phyloP scores from a whole-genome alignment of 2,888 invertebrate genomes.

The Drosophila atripex region DNA sequence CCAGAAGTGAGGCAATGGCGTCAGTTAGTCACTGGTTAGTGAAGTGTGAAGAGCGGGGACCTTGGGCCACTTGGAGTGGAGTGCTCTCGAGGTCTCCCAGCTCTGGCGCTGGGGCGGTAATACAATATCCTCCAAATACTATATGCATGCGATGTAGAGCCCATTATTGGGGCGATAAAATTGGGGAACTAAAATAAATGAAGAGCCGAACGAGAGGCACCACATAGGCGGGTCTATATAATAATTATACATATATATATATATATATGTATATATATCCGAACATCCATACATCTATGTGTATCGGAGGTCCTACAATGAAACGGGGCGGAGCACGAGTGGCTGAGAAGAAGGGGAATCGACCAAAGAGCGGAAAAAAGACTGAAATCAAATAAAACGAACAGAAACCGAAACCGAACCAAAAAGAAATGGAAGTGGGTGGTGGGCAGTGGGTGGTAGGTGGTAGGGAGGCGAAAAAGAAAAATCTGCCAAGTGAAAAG shows the following conservation, averaged over 20 bases:
- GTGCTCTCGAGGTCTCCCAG: constrained; percentile 27
- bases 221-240: too few species aligned
- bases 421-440: constrained; percentile 55
- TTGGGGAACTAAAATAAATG: constrained; percentile 10
- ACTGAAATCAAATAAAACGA: constrained; percentile 56
- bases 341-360: constrained; percentile 44
- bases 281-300: constrained; percentile 41
- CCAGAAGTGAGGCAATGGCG: constrained; percentile 65
- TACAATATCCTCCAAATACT: neutral
- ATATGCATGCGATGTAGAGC: neutral
- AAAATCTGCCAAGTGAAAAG: constrained; percentile 79
- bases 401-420: constrained; percentile 53
- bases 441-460: constrained; percentile 6
- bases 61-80: constrained; percentile 69
- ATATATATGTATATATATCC: constrained; percentile 24
- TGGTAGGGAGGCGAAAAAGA: constrained; percentile 63
- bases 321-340: constrained; percentile 80
- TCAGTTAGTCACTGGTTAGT: constrained; percentile 49
- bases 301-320: constrained; percentile 74
- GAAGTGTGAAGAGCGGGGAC: constrained; percentile 46
- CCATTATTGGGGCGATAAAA: too few species aligned
- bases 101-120: neutral
- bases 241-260: too few species aligned
- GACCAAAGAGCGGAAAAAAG: constrained; percentile 9
- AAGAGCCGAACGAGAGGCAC: neutral